A percentile compares a stretch with the other conserved stretches of the same genome.
Evolutionary conservation across 2,113 vertebrate species (phyloP).

Genomic region (Campylomormyrus numenius): DNA sequence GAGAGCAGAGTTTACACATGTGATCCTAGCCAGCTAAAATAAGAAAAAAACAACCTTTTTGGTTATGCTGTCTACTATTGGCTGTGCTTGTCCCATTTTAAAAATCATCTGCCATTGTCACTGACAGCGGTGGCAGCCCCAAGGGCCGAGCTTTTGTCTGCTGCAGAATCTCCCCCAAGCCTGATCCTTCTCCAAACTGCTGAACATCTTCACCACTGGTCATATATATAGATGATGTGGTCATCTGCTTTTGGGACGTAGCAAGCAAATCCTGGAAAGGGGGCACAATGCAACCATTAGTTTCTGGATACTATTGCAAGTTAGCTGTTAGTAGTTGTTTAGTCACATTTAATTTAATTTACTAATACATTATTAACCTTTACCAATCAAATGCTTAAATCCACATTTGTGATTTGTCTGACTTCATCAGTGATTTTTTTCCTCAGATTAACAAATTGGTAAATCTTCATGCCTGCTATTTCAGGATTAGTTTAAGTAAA

Average conservation of each 20-base stretch:
- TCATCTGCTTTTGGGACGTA: neutral
- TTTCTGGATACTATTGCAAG: neutral
- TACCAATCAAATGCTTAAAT: neutral
- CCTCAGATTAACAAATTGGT: neutral
- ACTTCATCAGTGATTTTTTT: neutral
- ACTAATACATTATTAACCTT: neutral
- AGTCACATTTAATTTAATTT: neutral
- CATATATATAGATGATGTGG: neutral
- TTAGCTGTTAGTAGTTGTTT: neutral
- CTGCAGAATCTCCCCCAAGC: neutral
- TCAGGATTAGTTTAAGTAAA: neutral
- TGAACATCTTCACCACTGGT: neutral
- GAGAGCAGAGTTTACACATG: neutral
- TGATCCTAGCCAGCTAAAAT: neutral
- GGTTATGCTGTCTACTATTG: neutral
- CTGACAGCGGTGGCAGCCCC: neutral
- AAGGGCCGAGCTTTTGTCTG: neutral
- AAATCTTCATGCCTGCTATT: neutral
- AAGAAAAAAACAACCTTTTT: neutral
- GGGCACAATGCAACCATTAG: neutral
- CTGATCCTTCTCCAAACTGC: neutral
- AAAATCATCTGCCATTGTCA: neutral
- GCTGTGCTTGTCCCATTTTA: neutral
- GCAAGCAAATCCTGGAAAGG: neutral
- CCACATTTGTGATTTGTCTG: neutral